These are phyloP conservation scores for Danio albolineatus DNA, from an alignment of 2,797 vertebrate species.

Conservation along the genomic window DNA sequence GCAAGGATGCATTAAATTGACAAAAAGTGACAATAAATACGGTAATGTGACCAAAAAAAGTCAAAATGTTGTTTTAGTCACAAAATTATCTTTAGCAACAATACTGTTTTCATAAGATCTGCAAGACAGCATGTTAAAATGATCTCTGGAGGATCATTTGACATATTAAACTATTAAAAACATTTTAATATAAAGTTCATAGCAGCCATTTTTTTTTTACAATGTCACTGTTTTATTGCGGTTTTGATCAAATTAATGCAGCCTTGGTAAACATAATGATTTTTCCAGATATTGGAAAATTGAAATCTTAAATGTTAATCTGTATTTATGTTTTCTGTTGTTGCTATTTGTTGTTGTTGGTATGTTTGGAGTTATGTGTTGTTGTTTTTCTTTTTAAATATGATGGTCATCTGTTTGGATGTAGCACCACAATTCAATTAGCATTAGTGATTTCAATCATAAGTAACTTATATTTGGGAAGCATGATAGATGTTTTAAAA, in stretches of 20 bases:
- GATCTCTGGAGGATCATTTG: background rate
- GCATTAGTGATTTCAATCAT: background rate
- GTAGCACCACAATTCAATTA: constrained; percentile 1
- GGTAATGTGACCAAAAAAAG: background rate
- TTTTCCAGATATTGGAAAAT: too few relatives aligned
- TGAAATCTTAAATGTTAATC: too few relatives aligned
- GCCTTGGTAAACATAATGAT: background rate
- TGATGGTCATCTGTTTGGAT: background rate
- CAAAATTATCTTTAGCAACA: background rate
- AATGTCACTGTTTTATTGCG: background rate
- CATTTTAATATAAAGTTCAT: too few relatives aligned
- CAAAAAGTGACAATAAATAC: background rate
- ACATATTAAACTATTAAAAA: background rate
- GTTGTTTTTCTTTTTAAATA: background rate
- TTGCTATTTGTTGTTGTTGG: background rate
- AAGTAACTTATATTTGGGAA: background rate
- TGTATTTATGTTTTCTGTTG: background rate
- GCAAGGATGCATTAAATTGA: background rate
- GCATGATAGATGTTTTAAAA: background rate
- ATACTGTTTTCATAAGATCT: background rate
- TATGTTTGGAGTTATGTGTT: background rate
- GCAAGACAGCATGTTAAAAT: too few relatives aligned
- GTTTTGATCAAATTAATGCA: background rate
- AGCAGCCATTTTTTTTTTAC: background rate
- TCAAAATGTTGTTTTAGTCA: background rate